phyloP scores from a whole-genome alignment of 2,888 invertebrate species.

The Chloromyia formosa region DNA sequence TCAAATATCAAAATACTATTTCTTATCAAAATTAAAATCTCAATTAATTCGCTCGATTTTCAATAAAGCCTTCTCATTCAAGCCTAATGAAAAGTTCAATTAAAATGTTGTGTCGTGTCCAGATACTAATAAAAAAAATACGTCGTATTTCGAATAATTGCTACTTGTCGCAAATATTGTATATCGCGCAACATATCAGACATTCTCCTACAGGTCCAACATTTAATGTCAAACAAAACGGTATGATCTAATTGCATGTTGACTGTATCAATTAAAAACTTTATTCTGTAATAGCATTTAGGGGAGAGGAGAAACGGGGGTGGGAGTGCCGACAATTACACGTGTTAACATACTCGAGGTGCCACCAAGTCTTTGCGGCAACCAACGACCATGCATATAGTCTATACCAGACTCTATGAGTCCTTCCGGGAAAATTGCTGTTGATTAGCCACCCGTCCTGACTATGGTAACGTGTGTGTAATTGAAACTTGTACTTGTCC shows the following conservation, averaged over 20 bases:
- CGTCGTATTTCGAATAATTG: background rate
- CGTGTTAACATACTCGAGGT: slow-evolving; percentile 27
- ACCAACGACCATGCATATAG: background rate
- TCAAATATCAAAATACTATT: background rate
- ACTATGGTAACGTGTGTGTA: slow-evolving; percentile 4
- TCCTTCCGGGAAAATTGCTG: background rate
- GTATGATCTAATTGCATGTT: slow-evolving; percentile 7
- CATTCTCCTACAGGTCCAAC: slow-evolving; percentile 29
- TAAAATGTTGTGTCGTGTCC: slow-evolving; percentile 8
- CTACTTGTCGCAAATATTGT: background rate
- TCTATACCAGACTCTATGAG: background rate
- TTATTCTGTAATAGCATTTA: slow-evolving; percentile 17
- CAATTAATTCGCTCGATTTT: no score
- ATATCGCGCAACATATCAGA: background rate
- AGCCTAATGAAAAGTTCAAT: background rate
- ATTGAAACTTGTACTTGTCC: slow-evolving; percentile 30
- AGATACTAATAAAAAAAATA: background rate
- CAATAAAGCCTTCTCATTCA: background rate
- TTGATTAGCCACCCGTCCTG: background rate
- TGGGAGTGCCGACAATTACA: slow-evolving; percentile 17
- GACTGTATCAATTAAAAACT: slow-evolving; percentile 19
- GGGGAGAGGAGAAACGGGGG: background rate
- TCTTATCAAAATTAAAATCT: no score
- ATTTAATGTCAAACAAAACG: slow-evolving; percentile 17
- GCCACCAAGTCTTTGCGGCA: slow-evolving; percentile 16